Percentiles rank a stretch among this genome's conserved stretches.
These are phyloP conservation scores for Gobio gobio DNA, from an alignment of 2,113 vertebrate species.

Conservation along the genomic window DNA sequence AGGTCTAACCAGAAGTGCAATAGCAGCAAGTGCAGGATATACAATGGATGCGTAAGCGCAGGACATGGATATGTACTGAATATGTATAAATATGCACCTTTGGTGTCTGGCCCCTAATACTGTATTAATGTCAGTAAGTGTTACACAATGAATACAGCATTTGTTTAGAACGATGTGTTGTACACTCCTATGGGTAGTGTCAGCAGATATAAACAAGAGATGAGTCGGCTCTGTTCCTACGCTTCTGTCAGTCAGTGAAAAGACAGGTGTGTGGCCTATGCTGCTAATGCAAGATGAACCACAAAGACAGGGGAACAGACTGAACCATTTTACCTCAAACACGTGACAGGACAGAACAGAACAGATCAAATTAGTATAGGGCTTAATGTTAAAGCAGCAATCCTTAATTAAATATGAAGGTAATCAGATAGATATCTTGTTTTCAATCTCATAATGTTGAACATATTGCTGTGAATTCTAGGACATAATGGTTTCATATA, in stretches of 20 bases:
- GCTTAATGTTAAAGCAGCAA: not conserved
- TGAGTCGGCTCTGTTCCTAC: slow-evolving; percentile 53
- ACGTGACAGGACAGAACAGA: no score
- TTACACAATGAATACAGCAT: not conserved
- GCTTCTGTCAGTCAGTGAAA: slow-evolving; percentile 64
- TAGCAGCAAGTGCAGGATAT: no score
- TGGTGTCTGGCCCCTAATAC: no score
- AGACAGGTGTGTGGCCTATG: slow-evolving; percentile 65
- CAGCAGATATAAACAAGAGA: slow-evolving; percentile 40
- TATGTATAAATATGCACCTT: no score
- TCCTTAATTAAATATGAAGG: not conserved
- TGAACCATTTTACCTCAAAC: not conserved
- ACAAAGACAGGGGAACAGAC: slow-evolving; percentile 17
- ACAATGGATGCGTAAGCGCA: no score
- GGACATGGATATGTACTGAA: no score
- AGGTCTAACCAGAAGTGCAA: no score
- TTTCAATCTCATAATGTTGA: not conserved
- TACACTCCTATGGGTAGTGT: not conserved
- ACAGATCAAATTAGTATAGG: not conserved
- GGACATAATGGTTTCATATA: not conserved
- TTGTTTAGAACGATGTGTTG: not conserved
- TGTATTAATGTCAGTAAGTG: not conserved
- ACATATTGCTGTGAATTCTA: not conserved
- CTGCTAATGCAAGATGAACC: not conserved
- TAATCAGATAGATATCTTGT: not conserved